A percentile compares a stretch with the other conserved stretches of the same genome.
Conservation (phyloP, 2,113 vertebrate genomes). For the Condylura cristata region DNA sequence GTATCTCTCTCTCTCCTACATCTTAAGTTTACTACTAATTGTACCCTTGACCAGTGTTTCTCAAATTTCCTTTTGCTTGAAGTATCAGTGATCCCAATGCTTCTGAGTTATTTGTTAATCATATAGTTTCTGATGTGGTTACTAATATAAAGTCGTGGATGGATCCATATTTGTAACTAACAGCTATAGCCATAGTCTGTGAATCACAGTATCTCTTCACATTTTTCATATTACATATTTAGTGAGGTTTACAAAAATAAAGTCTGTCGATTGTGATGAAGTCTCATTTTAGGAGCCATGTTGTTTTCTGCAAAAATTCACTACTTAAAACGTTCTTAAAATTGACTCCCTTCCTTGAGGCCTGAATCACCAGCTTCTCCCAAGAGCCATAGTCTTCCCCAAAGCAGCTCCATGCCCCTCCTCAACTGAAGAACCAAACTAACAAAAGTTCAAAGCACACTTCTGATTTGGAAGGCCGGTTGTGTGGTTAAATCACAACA, state of each 20-base stretch:
- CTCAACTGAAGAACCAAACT: background rate
- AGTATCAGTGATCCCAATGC: background rate
- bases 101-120: background rate
- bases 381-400: background rate
- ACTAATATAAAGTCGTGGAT: background rate
- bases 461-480: background rate
- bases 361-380: background rate
- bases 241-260: too few species aligned
- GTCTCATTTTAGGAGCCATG: background rate
- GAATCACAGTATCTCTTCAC: background rate
- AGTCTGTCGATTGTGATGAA: too few species aligned
- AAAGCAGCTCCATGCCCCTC: background rate
- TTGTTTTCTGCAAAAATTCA: background rate
- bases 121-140: background rate
- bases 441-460: background rate
- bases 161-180: background rate
- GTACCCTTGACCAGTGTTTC: background rate
- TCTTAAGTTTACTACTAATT: background rate
- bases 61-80: background rate
- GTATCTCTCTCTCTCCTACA: background rate
- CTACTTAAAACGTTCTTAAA: background rate
- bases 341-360: background rate
- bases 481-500: background rate
- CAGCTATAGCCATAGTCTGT: background rate
- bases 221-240: background rate